Evolutionary conservation across 2,113 vertebrate genomes (phyloP).

Genomic region (Podiceps cristatus): DNA sequence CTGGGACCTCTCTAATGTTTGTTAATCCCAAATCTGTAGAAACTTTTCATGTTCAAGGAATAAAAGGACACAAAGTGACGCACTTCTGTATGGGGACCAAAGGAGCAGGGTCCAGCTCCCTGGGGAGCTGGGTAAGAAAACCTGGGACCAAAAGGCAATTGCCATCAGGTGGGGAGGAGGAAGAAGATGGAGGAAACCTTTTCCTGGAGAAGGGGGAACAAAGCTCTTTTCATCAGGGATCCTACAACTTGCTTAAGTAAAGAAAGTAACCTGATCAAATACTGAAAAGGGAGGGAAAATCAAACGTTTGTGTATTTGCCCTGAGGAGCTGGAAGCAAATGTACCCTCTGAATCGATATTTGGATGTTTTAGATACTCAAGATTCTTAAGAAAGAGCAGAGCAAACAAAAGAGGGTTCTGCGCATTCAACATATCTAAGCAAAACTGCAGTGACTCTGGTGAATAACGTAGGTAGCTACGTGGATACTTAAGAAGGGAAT

Average conservation of each 20-base stretch:
- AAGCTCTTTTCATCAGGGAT: not conserved
- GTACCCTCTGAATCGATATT: constrained; percentile 4
- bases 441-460: not conserved
- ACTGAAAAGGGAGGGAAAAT: not conserved
- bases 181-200: not conserved
- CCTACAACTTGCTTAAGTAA: not conserved
- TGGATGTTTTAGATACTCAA: not conserved
- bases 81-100: not conserved
- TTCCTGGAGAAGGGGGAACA: not conserved
- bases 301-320: constrained; percentile 29
- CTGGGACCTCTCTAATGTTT: constrained; percentile 55
- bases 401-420: not conserved
- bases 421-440: not conserved
- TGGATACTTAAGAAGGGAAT: not conserved
- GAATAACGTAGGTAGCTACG: not conserved
- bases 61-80: not conserved
- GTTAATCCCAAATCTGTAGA: constrained; percentile 44
- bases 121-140: not conserved
- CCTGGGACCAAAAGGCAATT: not conserved
- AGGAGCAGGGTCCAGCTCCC: not conserved
- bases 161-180: not conserved
- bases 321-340: not conserved
- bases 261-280: not conserved
- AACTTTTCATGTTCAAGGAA: not conserved
- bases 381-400: constrained; percentile 5